Evolutionary conservation across 2,113 vertebrate species (phyloP), one percentile per base, ranked within the genome.

Genomic region (Siniperca chuatsi): DNA sequence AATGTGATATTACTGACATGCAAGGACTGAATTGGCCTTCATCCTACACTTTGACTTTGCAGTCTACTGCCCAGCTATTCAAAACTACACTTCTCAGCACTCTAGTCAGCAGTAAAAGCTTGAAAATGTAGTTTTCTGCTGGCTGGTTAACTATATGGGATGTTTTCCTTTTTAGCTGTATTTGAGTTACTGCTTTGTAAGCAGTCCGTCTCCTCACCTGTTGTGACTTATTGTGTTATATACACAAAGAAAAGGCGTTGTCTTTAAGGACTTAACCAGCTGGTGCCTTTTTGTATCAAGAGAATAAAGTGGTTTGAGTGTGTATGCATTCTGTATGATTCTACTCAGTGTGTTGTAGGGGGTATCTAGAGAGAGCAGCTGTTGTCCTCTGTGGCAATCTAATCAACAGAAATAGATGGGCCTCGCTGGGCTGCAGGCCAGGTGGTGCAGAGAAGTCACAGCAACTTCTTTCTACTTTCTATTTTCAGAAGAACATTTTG

Each of bases 391-490:
- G 65, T 87, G 83, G 86, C 87, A 79, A 87, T 92, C 87, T 91
- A 94, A 91, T 94, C 90, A 93, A 70, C 87, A 85, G 83, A 89
- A 92, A 93, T 93, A 89, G 90, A 75, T 3, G 1, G 64, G 4
- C 67, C 71, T 87, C 57, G 8, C 52, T 23, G 68, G 21, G 54
- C 62, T 21, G 23, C 70, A 62, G 48, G 70, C 68, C 72, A 69
- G 48, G 55, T 70, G 64, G 60, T 42, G 35, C 44, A 78, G 67
- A 81, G 83, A 90, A 81, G 79, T 87, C 90, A 75, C 75, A 77
- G 55, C 66, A 72, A 33, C 83, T 60, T 50, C 57, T 46, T 71
- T 69, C 55, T 29, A 13, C 68, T 29, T 25, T 55, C 48, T 52
- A 29, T 57, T 69, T 44, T n/a, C 33, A 42, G 58, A 62, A 37